These are phyloP conservation scores for Chrysina gloriosa DNA, from an alignment of 2,888 invertebrate genomes.

Conservation along the genomic window DNA sequence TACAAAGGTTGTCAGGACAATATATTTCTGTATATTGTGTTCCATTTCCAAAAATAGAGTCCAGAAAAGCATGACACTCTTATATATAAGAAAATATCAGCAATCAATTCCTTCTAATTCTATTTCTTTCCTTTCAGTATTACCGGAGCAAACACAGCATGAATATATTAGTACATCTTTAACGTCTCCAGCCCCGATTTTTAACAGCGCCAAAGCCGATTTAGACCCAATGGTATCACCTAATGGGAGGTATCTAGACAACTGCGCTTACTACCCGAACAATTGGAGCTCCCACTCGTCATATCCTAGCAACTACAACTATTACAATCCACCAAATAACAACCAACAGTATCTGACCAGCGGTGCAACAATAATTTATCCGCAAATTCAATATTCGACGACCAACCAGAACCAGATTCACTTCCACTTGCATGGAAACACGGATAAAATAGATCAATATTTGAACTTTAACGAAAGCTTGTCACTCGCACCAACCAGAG, in stretches of 20 bases:
- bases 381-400: constrained; percentile 80
- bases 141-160: constrained; percentile 59
- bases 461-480: constrained; percentile 66
- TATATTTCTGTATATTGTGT: no score
- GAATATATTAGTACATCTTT: constrained; percentile 61
- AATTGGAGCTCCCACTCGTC: constrained; percentile 64
- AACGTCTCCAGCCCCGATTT: constrained; percentile 58
- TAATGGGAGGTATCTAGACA: constrained; percentile 62
- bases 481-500: constrained; percentile 37
- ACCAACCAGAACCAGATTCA: constrained; percentile 91
- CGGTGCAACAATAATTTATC: constrained; percentile 78
- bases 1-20: no score
- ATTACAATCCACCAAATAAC: constrained; percentile 71
- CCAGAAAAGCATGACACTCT: no score
- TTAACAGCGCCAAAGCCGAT: constrained; percentile 58
- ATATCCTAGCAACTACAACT: constrained; percentile 75
- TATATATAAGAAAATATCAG: no score
- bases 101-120: no score
- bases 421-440: constrained; percentile 77
- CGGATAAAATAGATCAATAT: constrained; percentile 76
- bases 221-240: constrained; percentile 58
- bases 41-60: no score
- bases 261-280: constrained; percentile 70
- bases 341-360: constrained; percentile 74
- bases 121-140: no score